Evolutionary conservation across 2,797 vertebrate genomes (phyloP).

Genomic region (Mergus octosetaceus): DNA sequence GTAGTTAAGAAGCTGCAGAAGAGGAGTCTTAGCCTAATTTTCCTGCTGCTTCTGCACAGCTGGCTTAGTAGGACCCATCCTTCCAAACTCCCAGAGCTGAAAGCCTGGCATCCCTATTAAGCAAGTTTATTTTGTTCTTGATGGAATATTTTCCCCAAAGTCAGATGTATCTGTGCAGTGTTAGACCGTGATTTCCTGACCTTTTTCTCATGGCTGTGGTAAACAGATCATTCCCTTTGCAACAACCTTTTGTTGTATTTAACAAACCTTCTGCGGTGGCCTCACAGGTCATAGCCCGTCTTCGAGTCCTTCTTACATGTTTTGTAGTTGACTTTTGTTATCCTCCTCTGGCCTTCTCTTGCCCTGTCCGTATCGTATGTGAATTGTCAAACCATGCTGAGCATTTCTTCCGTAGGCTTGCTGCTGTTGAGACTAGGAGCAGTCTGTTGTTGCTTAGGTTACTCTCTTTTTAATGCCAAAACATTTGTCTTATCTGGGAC

Average conservation of each 20-base stretch:
- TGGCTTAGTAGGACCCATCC: background rate
- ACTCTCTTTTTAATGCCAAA: background rate
- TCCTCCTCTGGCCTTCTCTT: background rate
- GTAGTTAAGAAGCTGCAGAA: background rate
- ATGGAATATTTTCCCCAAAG: background rate
- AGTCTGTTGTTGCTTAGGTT: background rate
- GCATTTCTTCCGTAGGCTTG: background rate
- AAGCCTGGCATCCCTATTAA: background rate
- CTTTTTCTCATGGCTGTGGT: background rate
- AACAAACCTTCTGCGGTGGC: background rate
- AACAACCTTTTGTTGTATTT: background rate
- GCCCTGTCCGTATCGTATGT: background rate
- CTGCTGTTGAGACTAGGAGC: background rate
- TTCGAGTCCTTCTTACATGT: background rate
- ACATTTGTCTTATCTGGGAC: background rate
- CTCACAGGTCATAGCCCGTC: background rate
- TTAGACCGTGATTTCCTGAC: background rate
- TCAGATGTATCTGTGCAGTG: background rate
- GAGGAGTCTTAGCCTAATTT: background rate
- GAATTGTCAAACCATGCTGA: background rate
- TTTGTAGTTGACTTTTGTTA: background rate
- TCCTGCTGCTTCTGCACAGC: background rate
- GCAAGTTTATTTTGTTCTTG: background rate
- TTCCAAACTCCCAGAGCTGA: background rate
- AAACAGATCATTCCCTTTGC: background rate